A percentile compares a stretch with the other conserved stretches of the same genome.
These are phyloP conservation scores for Pedicia rivosa DNA, from an alignment of 2,888 invertebrate genomes.

Conservation along the genomic window DNA sequence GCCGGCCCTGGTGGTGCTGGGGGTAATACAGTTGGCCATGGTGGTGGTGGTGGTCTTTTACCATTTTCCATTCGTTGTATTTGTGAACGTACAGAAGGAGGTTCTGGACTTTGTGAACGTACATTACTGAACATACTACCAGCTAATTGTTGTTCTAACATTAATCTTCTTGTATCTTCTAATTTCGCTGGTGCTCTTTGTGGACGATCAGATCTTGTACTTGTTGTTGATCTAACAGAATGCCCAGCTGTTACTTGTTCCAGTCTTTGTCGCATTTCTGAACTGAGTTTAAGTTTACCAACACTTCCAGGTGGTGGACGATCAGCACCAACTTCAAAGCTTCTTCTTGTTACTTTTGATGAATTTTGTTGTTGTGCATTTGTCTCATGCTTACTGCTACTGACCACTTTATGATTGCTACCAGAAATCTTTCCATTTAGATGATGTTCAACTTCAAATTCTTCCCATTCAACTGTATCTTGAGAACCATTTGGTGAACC, in stretches of 20 bases:
- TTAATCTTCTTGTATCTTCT: constrained; percentile 69
- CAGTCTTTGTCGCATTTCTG: constrained; percentile 78
- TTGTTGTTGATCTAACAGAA: constrained; percentile 63
- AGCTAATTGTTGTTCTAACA: constrained; percentile 72
- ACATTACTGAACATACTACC: constrained; percentile 27
- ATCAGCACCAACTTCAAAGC: constrained; percentile 68
- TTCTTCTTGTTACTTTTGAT: constrained; percentile 30
- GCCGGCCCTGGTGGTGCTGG: constrained; percentile 41
- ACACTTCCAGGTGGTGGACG: constrained; percentile 75
- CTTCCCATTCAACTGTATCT: constrained; percentile 65
- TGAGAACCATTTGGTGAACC: constrained; percentile 30
- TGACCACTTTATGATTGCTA: constrained; percentile 1
- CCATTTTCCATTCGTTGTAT: constrained; percentile 41
- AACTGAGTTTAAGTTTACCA: constrained; percentile 76
- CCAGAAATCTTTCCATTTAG: no score
- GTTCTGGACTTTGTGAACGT: constrained; percentile 16
- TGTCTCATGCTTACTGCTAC: no score
- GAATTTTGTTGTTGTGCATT: constrained; percentile 3
- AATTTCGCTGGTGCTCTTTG: constrained; percentile 61
- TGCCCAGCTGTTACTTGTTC: constrained; percentile 82
- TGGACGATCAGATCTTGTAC: constrained; percentile 41
- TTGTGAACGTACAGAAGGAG: constrained; percentile 33
- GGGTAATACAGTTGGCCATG: constrained; percentile 50
- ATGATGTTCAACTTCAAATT: constrained; percentile 69
- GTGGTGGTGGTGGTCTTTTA: constrained; percentile 39